A percentile compares a stretch with the other conserved stretches of the same genome.
Conservation (phyloP, 2,888 invertebrate genomes). For the Macropis europaea region DNA sequence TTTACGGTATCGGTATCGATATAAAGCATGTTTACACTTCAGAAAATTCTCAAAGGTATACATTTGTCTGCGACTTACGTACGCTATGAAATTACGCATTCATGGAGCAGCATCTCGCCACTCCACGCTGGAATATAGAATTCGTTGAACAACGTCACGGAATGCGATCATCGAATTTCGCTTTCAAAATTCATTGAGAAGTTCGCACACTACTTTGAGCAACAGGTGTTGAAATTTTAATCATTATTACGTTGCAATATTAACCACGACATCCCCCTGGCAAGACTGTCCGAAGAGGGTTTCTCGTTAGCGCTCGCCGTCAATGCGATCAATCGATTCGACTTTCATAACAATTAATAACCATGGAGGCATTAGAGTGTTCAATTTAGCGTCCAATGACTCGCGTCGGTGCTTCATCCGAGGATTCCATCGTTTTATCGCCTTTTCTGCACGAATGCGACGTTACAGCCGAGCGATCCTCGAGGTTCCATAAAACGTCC, state of each 20-base stretch:
- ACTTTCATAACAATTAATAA: background rate
- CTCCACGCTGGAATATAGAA: too few relatives aligned
- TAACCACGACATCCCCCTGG: background rate
- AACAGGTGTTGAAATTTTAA: constrained; percentile 41
- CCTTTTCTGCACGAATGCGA: background rate
- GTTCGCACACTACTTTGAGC: background rate
- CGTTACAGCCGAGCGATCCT: background rate
- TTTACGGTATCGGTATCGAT: background rate
- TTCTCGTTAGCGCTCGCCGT: background rate
- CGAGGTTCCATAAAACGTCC: background rate
- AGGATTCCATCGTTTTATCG: background rate
- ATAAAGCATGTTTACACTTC: background rate
- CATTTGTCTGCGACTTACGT: too few relatives aligned
- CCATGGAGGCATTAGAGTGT: too few relatives aligned
- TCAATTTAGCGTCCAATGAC: too few relatives aligned
- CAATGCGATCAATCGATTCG: too few relatives aligned
- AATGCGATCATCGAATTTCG: background rate
- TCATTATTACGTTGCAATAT: background rate
- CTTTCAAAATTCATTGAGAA: background rate
- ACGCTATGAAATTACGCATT: too few relatives aligned
- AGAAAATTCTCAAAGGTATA: too few relatives aligned
- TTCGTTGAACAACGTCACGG: too few relatives aligned
- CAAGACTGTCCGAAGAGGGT: background rate
- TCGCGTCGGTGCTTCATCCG: too few relatives aligned
- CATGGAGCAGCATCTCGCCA: too few relatives aligned